Percentiles rank a stretch among this genome's conserved stretches.
Conservation (phyloP, 2,888 invertebrate species). For the Pimpla rufipes region DNA sequence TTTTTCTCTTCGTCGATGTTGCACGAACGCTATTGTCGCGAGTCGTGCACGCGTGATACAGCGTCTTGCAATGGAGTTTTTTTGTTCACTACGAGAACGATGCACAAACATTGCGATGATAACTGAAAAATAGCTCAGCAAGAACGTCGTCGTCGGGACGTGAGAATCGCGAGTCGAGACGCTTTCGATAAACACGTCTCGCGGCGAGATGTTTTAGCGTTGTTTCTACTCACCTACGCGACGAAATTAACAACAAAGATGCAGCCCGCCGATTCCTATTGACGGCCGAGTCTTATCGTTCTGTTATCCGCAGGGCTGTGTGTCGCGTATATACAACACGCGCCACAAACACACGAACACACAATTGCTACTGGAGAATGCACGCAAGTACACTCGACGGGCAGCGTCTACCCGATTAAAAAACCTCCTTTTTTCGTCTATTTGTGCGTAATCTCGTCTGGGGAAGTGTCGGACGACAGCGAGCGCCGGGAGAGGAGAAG, state of each 20-base stretch:
- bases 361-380: neutral
- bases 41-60: neutral
- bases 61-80: neutral
- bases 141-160: neutral
- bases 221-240: conserved; percentile 8
- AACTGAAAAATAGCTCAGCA: neutral
- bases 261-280: conserved; percentile 13
- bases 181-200: neutral
- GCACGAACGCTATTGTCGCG: too few species aligned
- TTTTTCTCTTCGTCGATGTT: neutral
- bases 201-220: neutral
- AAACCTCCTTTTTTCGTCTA: neutral
- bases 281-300: conserved; percentile 21
- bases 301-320: conserved; percentile 13
- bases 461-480: conserved; percentile 8
- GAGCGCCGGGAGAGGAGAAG: neutral
- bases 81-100: neutral
- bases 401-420: conserved; percentile 29
- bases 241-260: conserved; percentile 26
- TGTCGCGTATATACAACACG: neutral
- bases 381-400: conserved; percentile 20
- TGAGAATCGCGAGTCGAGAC: neutral
- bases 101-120: conserved; percentile 13
- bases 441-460: conserved; percentile 33
- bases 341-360: neutral